These are phyloP conservation scores for Schrankia costaestrigalis DNA, from an alignment of 2,888 invertebrate genomes.

Conservation along the genomic window DNA sequence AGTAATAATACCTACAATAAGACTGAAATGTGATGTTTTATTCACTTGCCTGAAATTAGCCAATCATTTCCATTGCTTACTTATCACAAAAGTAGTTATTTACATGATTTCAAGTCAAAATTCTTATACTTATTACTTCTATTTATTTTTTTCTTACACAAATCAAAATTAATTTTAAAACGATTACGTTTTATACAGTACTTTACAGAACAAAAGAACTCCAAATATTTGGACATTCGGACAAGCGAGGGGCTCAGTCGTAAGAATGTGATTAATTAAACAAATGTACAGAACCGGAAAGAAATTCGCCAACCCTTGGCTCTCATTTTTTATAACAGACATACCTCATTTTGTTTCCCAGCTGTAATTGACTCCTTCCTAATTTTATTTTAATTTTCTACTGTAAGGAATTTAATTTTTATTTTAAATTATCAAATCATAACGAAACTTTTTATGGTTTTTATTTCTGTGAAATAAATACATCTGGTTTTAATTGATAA, in stretches of 20 bases:
- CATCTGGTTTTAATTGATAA: too few relatives aligned
- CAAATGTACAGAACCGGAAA: constrained; percentile 72
- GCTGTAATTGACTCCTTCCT: constrained; percentile 71
- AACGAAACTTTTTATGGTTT: background rate
- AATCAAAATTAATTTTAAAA: constrained; percentile 12
- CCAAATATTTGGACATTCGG: constrained; percentile 70
- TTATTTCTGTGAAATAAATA: too few relatives aligned
- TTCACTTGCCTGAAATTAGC: too few relatives aligned
- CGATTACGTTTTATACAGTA: constrained; percentile 18
- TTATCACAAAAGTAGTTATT: too few relatives aligned
- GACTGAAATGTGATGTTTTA: too few relatives aligned
- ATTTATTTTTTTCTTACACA: too few relatives aligned
- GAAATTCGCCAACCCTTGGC: constrained; percentile 73
- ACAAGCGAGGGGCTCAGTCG: constrained; percentile 56
- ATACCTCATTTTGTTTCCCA: constrained; percentile 65
- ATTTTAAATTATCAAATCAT: constrained; percentile 23
- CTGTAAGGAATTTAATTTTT: constrained; percentile 35
- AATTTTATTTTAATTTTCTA: constrained; percentile 59
- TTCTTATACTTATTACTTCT: too few relatives aligned
- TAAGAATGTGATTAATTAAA: constrained; percentile 80
- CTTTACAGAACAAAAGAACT: constrained; percentile 43
- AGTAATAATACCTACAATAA: too few relatives aligned
- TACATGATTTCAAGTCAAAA: too few relatives aligned
- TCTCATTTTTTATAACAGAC: constrained; percentile 66
- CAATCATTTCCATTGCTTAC: too few relatives aligned